A percentile compares a stretch with the other conserved stretches of the same genome.
phyloP scores from a whole-genome alignment of 2,113 vertebrate genomes.

The Thunnus thynnus region DNA sequence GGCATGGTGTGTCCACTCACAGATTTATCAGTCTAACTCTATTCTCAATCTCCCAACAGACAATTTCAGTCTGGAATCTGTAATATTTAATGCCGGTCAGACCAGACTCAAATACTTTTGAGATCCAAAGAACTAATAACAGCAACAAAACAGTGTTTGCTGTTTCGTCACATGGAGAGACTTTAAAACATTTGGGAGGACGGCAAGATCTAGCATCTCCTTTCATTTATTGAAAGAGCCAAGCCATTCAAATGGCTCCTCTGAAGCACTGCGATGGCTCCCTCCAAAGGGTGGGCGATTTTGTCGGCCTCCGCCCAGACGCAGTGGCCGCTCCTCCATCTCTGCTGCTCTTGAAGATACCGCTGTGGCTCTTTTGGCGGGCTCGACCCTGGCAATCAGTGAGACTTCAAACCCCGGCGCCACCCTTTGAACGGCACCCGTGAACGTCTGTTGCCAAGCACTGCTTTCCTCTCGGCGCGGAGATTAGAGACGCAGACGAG shows the following conservation, averaged over 20 bases:
- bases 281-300: constrained; percentile 44
- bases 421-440: constrained; percentile 62
- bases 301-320: constrained; percentile 61
- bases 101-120: background rate
- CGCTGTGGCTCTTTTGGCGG: constrained; percentile 41
- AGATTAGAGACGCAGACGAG: constrained; percentile 50
- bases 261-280: constrained; percentile 63
- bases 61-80: constrained; percentile 29
- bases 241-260: constrained; percentile 52
- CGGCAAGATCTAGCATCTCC: constrained; percentile 22
- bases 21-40: constrained; percentile 36
- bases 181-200: constrained; percentile 37
- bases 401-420: constrained; percentile 65
- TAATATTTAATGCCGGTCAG: constrained; percentile 32
- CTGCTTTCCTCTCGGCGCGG: constrained; percentile 27
- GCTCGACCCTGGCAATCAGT: constrained; percentile 63
- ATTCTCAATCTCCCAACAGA: constrained; percentile 19
- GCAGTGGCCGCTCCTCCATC: constrained; percentile 42
- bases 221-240: constrained; percentile 67
- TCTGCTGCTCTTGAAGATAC: constrained; percentile 82
- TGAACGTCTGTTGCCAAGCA: constrained; percentile 60
- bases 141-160: constrained; percentile 25
- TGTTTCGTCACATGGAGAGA: constrained; percentile 20
- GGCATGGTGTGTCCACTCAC: constrained; percentile 14
- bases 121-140: constrained; percentile 34